phyloP scores from a whole-genome alignment of 2,888 invertebrate genomes.

The Halocaridina rubra region DNA sequence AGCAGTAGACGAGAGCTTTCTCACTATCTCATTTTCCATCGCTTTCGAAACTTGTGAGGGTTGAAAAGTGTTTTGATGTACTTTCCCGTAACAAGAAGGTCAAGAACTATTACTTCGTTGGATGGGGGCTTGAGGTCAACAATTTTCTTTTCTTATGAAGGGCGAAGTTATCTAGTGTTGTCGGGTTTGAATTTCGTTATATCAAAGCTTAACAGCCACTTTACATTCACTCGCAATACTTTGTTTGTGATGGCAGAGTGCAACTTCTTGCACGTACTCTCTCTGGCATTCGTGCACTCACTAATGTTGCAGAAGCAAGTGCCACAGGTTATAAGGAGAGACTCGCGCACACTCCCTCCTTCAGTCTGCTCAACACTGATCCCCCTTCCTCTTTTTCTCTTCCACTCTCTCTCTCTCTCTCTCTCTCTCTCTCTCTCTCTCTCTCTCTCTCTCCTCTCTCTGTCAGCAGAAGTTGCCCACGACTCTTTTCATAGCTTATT shows the following conservation, averaged over 20 bases:
- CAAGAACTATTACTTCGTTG: too few species aligned
- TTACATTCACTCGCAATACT: too few species aligned
- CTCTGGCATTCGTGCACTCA: conserved; percentile 36
- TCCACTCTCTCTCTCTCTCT: neutral
- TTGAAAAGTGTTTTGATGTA: too few species aligned
- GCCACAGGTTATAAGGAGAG: conserved; percentile 44
- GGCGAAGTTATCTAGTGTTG: too few species aligned
- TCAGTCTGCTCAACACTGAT: conserved; percentile 31
- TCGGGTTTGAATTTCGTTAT: too few species aligned
- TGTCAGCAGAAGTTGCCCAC: neutral
- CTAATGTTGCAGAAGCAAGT: conserved; percentile 27
- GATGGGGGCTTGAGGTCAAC: too few species aligned
- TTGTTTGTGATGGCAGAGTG: too few species aligned
- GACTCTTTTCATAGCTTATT: neutral
- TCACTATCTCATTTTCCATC: too few species aligned
- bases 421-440: neutral
- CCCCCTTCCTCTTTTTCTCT: neutral
- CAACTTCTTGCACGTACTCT: neutral
- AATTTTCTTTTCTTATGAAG: too few species aligned
- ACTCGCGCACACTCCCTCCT: conserved; percentile 45
- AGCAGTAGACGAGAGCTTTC: neutral
- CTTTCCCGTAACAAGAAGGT: too few species aligned
- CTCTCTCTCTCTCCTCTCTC: neutral
- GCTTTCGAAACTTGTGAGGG: too few species aligned
- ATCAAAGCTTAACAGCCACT: too few species aligned